These are phyloP conservation scores for Apostichopus japonicus DNA, from an alignment of 35 echinoderm and acorn worm genomes.

Conservation along the genomic window DNA sequence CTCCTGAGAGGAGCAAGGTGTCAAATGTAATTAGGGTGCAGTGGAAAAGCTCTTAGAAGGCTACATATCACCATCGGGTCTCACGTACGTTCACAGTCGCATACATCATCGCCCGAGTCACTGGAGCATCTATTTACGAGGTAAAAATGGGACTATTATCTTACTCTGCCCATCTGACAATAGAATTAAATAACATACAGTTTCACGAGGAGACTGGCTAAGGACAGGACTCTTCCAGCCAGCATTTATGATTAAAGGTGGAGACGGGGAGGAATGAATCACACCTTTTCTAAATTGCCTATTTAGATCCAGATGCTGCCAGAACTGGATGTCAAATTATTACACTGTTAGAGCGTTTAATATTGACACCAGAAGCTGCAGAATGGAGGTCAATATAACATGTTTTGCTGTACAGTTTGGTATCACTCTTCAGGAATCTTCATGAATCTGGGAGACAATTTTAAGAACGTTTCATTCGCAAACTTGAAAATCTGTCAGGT, in stretches of 20 bases:
- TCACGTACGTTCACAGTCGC: too few relatives aligned
- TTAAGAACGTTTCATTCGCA: too few relatives aligned
- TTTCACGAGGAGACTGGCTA: background rate
- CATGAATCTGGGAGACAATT: too few relatives aligned
- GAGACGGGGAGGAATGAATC: background rate
- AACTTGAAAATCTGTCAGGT: too few relatives aligned
- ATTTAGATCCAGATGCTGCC: background rate
- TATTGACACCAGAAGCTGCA: background rate
- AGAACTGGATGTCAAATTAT: background rate
- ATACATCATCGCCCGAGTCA: too few relatives aligned
- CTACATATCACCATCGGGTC: background rate
- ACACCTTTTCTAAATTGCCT: background rate
- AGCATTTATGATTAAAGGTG: background rate
- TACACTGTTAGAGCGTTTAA: background rate
- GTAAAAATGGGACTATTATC: background rate
- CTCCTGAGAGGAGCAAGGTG: slow-evolving; percentile 18
- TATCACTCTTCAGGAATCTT: too few relatives aligned
- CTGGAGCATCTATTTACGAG: background rate
- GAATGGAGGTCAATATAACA: too few relatives aligned
- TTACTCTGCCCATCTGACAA: background rate
- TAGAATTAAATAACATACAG: background rate
- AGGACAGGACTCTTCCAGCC: background rate
- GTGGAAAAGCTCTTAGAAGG: background rate
- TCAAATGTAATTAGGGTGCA: slow-evolving; percentile 46
- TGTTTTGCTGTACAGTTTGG: too few relatives aligned